A percentile compares a stretch with the other conserved stretches of the same genome.
These are phyloP conservation scores for Pasiphila rectangulata DNA, from an alignment of 2,888 invertebrate species.

Conservation along the genomic window DNA sequence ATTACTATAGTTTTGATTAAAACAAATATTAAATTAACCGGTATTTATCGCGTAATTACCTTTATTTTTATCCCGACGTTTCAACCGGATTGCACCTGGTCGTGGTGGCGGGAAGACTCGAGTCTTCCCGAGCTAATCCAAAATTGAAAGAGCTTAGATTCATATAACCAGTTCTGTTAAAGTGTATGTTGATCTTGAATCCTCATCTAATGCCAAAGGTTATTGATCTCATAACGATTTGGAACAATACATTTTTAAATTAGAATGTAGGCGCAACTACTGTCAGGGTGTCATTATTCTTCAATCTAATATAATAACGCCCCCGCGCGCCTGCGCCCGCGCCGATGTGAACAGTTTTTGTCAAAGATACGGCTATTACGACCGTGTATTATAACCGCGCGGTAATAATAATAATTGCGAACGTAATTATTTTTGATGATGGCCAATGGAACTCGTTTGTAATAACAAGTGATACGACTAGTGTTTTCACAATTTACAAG, in stretches of 20 bases:
- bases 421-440: conserved; percentile 26
- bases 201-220: conserved; percentile 46
- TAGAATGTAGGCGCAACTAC: conserved; percentile 48
- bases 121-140: too few species aligned
- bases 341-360: conserved; percentile 47
- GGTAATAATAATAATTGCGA: conserved; percentile 34
- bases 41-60: too few species aligned
- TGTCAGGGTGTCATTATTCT: conserved; percentile 53
- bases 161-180: conserved; percentile 27
- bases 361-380: conserved; percentile 41
- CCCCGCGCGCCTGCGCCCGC: conserved; percentile 43
- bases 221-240: conserved; percentile 43
- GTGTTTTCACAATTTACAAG: too few species aligned
- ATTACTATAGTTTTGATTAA: too few species aligned
- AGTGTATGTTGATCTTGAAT: conserved; percentile 37
- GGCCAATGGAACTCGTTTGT: too few species aligned
- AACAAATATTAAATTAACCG: too few species aligned
- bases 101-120: too few species aligned
- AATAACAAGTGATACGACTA: too few species aligned
- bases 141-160: too few species aligned
- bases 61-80: not conserved
- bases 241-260: conserved; percentile 38
- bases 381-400: conserved; percentile 28
- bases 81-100: too few species aligned
- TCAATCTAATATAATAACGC: conserved; percentile 64